Evolutionary conservation across 2,113 vertebrate species (phyloP), one percentile per base, ranked within the genome.

Genomic region (Aplodontia rufa): DNA sequence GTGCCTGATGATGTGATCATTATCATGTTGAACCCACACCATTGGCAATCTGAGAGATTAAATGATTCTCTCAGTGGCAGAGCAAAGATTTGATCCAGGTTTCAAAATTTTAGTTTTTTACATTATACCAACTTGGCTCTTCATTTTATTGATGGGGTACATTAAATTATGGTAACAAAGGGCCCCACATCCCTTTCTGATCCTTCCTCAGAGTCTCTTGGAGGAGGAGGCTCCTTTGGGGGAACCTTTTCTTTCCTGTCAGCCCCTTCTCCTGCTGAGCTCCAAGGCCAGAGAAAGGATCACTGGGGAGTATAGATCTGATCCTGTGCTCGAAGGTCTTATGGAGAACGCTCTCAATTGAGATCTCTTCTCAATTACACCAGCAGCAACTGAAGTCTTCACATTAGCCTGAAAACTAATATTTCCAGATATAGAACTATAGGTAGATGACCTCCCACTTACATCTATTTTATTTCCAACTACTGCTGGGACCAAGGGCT

Each of bases 61-160:
- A 79, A 14, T 45, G 55, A 74, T 45, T 49, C 20, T 55, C n/a
- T 26, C 37, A 75, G 75, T 72, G 42, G 53, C n/a, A 74, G 40
- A 91, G 69, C 62, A 74, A 79, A 74, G 81, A 94, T 49, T 90
- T 92, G 40, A 86, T 90, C 17, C 35, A 13, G 37, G 64, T 68
- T 28, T 82, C 79, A 8, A 64, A 60, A 69, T 80, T 69, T 69
- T 32, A 85, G 30, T 71, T 16, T 83, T 72, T 74, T 71, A 1
- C 55, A 76, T 71, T 19, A 64, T 17, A n/a, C 13, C 26, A 93
- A 8, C 28, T 64, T 60, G 72, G 53, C 58, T 86, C 51, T 95
- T 93, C 35, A 40, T 62, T 78, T 75, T 53, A 69, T 62, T 55
- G 42, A 60, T 72, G 71, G 55, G n/a, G 64, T 91, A 74, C 26